Evolutionary conservation across 2,113 vertebrate species (phyloP).

Genomic region (Pseudopipra pipra): DNA sequence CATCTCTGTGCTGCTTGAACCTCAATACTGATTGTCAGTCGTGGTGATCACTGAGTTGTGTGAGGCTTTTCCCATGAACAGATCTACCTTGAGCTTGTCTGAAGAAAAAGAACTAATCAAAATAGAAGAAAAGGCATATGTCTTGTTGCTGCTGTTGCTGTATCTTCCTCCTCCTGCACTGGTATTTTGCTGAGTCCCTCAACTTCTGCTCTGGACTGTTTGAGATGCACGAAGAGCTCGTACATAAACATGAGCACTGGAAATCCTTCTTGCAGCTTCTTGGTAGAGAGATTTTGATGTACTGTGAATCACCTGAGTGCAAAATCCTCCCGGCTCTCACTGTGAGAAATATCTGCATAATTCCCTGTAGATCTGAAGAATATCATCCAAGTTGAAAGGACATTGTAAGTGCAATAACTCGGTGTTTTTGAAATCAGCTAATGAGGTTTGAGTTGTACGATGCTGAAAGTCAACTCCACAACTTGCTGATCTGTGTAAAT

Average conservation of each 20-base stretch:
- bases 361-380: background rate
- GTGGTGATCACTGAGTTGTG: background rate
- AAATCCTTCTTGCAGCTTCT: background rate
- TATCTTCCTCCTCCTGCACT: background rate
- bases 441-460: background rate
- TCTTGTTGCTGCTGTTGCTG: background rate
- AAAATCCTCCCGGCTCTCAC: background rate
- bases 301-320: background rate
- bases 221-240: background rate
- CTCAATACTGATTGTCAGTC: background rate
- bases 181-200: background rate
- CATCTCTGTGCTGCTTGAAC: background rate
- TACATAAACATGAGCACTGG: background rate
- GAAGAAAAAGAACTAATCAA: background rate
- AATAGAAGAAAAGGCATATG: accelerated
- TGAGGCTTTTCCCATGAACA: background rate
- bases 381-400: background rate
- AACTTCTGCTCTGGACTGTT: background rate
- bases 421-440: background rate
- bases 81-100: background rate
- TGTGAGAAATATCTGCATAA: background rate
- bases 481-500: background rate
- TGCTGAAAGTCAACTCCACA: background rate
- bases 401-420: background rate
- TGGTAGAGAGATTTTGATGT: background rate